Percentiles rank a stretch among this genome's conserved stretches.
phyloP scores from a whole-genome alignment of 2,888 invertebrate species.

The Ichneumoninae sp. region DNA sequence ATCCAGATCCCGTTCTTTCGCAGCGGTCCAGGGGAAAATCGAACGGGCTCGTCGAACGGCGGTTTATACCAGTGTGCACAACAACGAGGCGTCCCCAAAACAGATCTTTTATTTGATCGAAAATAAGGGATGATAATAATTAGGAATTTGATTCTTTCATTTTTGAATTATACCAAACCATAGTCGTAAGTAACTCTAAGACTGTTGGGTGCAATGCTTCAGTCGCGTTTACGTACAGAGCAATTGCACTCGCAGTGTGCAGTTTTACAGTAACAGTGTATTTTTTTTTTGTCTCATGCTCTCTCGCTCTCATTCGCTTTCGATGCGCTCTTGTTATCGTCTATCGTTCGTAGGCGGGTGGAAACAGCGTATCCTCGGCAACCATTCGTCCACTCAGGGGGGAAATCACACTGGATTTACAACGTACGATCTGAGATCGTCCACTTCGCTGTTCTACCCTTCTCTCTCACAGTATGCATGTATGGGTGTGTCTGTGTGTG shows the following conservation, averaged over 20 bases:
- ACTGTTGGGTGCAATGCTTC: constrained; percentile 77
- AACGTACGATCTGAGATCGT: background rate
- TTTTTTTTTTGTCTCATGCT: constrained; percentile 69
- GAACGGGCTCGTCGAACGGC: constrained; percentile 49
- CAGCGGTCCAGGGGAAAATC: constrained; percentile 24
- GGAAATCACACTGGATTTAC: constrained; percentile 4
- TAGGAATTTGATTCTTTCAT: constrained; percentile 81
- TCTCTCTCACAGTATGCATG: constrained; percentile 41
- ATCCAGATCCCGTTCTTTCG: constrained; percentile 6
- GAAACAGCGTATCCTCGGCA: constrained; percentile 40
- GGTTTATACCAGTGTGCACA: constrained; percentile 39
- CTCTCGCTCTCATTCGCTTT: constrained; percentile 63
- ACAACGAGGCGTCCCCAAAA: constrained; percentile 77
- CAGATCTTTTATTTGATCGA: constrained; percentile 82
- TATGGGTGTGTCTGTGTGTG: constrained; percentile 26
- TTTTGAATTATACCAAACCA: constrained; percentile 80
- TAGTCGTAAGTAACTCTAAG: constrained; percentile 80
- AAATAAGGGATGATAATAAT: constrained; percentile 82
- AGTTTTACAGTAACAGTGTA: constrained; percentile 79
- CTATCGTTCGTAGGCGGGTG: constrained; percentile 52
- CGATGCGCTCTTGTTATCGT: constrained; percentile 49
- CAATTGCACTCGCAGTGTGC: constrained; percentile 78
- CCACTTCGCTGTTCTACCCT: constrained; percentile 29
- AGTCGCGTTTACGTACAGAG: constrained; percentile 70
- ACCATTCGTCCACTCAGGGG: constrained; percentile 1